A percentile compares a stretch with the other conserved stretches of the same genome.
Conservation (phyloP, 2,113 vertebrate genomes). For the Etheostoma spectabile region DNA sequence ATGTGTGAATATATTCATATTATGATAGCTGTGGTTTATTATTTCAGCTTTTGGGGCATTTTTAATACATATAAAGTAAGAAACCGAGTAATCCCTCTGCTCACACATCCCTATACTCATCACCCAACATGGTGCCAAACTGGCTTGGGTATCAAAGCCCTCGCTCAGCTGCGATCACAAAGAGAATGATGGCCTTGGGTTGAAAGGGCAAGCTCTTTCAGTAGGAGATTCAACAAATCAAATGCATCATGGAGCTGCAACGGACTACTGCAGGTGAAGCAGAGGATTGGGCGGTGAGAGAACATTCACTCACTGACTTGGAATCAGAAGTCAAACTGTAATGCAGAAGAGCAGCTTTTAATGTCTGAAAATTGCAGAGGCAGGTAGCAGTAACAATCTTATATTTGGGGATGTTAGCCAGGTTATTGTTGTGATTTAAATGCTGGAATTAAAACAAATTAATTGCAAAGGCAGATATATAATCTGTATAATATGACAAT, state of each 20-base stretch:
- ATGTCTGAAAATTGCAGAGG: slow-evolving; percentile 4
- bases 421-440: slow-evolving; percentile 20
- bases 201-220: slow-evolving; percentile 40
- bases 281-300: slow-evolving; percentile 10
- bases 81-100: slow-evolving; percentile 13
- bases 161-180: slow-evolving; percentile 18
- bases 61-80: not conserved
- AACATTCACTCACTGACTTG: not conserved
- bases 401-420: not conserved
- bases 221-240: slow-evolving; percentile 31
- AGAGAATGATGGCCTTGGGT: slow-evolving; percentile 5
- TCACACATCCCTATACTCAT: slow-evolving; percentile 6
- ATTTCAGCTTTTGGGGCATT: slow-evolving; percentile 5
- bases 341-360: not conserved
- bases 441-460: slow-evolving; percentile 16
- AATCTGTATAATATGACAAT: not conserved
- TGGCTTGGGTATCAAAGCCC: slow-evolving; percentile 28
- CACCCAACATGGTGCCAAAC: slow-evolving; percentile 40
- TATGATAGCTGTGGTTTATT: slow-evolving; percentile 4
- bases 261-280: slow-evolving; percentile 12
- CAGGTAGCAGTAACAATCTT: not conserved
- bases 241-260: slow-evolving; percentile 39
- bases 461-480: slow-evolving; percentile 10
- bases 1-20: slow-evolving; percentile 12
- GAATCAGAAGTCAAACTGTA: not conserved